phyloP scores from a whole-genome alignment of 2,113 vertebrate genomes.

The Rostratula benghalensis region DNA sequence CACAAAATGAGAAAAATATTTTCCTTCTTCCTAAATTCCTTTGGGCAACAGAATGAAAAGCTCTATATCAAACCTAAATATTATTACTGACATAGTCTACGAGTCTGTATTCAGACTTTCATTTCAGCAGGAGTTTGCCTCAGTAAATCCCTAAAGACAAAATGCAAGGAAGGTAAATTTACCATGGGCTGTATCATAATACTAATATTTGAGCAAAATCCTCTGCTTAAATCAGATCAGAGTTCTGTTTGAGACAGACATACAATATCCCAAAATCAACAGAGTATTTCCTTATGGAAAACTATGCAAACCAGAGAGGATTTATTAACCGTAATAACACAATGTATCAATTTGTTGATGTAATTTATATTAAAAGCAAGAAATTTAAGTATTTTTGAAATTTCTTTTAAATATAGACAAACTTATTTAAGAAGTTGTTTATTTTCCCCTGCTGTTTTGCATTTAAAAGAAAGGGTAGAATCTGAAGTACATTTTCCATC shows the following conservation, averaged over 20 bases:
- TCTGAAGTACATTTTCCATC: background rate
- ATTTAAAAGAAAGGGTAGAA: background rate
- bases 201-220: background rate
- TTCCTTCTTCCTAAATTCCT: background rate
- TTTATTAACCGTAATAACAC: background rate
- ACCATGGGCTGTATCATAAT: background rate
- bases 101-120: background rate
- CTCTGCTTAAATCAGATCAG: background rate
- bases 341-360: background rate
- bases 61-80: background rate
- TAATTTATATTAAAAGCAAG: background rate
- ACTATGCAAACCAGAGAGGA: background rate
- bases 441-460: background rate
- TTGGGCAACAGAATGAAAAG: background rate
- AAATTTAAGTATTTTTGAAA: background rate
- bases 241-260: background rate
- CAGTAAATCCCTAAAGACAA: background rate
- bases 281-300: background rate
- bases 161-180: background rate
- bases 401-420: background rate
- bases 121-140: background rate
- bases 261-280: background rate
- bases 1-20: background rate
- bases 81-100: background rate
- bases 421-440: background rate